A percentile compares a stretch with the other conserved stretches of the same genome.
phyloP scores from a whole-genome alignment of 1,140 invertebrate species.

The Helicoverpa zea region DNA sequence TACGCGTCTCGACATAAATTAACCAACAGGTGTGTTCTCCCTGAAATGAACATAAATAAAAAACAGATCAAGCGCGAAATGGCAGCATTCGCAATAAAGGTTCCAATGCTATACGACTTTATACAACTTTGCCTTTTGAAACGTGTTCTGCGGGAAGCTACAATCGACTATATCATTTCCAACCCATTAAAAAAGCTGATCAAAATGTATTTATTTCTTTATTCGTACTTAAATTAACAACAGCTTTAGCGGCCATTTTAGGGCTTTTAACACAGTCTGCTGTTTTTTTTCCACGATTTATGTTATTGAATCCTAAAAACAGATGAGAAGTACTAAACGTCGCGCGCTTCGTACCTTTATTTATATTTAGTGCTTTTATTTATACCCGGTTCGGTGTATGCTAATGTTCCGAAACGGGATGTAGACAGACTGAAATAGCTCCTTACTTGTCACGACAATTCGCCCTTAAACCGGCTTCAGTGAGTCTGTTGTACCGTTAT shows the following conservation, averaged over 20 bases:
- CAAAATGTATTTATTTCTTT: conserved; percentile 25
- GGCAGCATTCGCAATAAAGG: conserved; percentile 41
- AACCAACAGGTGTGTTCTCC: conserved; percentile 66
- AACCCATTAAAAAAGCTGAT: conserved; percentile 32
- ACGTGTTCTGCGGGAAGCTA: conserved; percentile 24
- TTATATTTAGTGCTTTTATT: conserved; percentile 63
- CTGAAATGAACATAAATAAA: conserved; percentile 59
- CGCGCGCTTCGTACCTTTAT: conserved; percentile 56
- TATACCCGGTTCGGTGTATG: conserved; percentile 61
- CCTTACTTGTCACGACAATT: conserved; percentile 67
- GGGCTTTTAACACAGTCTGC: conserved; percentile 35
- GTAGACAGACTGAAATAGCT: conserved; percentile 67
- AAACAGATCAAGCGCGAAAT: conserved; percentile 50
- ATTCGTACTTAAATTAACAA: conserved; percentile 36
- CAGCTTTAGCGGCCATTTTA: conserved; percentile 30
- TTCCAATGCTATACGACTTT: conserved; percentile 27
- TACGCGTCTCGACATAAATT: conserved; percentile 60
- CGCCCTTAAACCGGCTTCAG: conserved; percentile 55
- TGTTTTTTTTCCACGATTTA: conserved; percentile 41
- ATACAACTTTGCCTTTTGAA: conserved; percentile 13
- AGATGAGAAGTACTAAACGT: conserved; percentile 55
- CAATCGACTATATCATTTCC: conserved; percentile 27
- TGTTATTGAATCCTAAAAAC: conserved; percentile 55
- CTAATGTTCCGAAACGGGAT: conserved; percentile 66
- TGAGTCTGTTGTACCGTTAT: conserved; percentile 23